Conservation (phyloP, 2,113 vertebrate genomes). For the Calyptommatus sinebrachiatus region DNA sequence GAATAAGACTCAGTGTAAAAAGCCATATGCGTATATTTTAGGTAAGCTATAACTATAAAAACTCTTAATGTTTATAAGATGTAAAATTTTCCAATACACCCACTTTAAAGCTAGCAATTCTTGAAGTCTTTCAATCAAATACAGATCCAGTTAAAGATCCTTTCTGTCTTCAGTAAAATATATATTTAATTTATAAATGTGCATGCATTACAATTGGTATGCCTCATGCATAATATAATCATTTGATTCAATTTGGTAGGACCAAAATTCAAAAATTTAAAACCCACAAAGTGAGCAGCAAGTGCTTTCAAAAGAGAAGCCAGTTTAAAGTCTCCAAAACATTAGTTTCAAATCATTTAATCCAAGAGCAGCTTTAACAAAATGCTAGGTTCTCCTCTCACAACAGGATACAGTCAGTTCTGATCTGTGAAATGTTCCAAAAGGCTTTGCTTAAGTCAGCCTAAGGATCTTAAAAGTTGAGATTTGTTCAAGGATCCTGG, state of each 20-base stretch:
- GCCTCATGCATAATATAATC: too few relatives aligned
- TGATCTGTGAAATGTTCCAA: constrained; percentile 56
- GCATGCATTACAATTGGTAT: too few relatives aligned
- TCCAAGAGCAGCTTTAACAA: constrained; percentile 60
- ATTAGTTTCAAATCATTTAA: constrained; percentile 20
- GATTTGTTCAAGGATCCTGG: constrained; percentile 40
- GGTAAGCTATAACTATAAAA: too few relatives aligned
- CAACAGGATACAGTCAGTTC: constrained; percentile 60
- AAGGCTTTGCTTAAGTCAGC: constrained; percentile 63
- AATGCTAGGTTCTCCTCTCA: constrained; percentile 42
- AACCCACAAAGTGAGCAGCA: neutral
- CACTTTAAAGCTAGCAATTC: too few relatives aligned
- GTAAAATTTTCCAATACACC: too few relatives aligned
- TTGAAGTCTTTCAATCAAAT: too few relatives aligned
- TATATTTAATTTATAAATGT: too few relatives aligned
- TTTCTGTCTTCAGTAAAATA: too few relatives aligned
- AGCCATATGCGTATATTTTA: too few relatives aligned
- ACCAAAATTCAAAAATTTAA: neutral
- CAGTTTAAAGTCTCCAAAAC: constrained; percentile 30
- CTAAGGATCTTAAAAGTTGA: constrained; percentile 64
- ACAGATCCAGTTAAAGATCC: too few relatives aligned
- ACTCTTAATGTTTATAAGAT: too few relatives aligned
- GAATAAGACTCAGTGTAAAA: too few relatives aligned
- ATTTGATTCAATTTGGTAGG: constrained; percentile 30
- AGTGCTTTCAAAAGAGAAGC: constrained; percentile 50